Conservation (phyloP, 2,888 invertebrate genomes). For the Dioctria linearis region DNA sequence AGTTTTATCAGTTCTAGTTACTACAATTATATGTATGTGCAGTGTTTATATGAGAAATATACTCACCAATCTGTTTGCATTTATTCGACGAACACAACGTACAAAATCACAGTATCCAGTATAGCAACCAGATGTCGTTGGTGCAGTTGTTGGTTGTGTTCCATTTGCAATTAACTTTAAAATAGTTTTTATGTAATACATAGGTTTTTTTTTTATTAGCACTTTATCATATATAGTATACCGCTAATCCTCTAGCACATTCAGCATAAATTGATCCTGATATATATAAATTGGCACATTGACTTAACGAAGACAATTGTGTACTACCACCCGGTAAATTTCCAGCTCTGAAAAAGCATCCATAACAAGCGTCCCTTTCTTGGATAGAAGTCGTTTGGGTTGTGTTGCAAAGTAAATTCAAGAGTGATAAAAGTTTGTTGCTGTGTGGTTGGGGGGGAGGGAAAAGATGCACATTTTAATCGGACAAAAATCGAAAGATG, state of each 20-base stretch:
- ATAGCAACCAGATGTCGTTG: conserved; percentile 68
- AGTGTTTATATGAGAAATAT: not conserved
- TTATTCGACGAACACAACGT: conserved; percentile 74
- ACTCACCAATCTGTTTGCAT: conserved; percentile 74
- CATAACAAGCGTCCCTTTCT: conserved; percentile 76
- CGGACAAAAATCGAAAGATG: not conserved
- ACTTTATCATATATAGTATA: conserved; percentile 64
- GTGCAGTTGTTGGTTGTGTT: conserved; percentile 58
- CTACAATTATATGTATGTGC: not conserved
- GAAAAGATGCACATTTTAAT: not conserved
- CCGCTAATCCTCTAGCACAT: conserved; percentile 73
- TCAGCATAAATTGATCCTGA: conserved; percentile 72
- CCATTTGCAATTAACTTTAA: conserved; percentile 59
- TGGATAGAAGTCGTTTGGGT: conserved; percentile 76
- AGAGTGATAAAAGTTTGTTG: conserved; percentile 71
- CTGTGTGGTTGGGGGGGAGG: conserved; percentile 61
- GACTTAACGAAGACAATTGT: conserved; percentile 73
- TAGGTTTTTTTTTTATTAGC: not conserved
- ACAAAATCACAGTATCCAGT: conserved; percentile 77
- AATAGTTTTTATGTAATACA: not conserved
- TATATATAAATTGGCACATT: conserved; percentile 74
- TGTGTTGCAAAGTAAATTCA: conserved; percentile 77
- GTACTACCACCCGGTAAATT: conserved; percentile 73
- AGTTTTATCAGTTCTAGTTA: not conserved
- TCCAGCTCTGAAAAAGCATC: conserved; percentile 76